Base-by-base conservation (phyloP, 1,140 invertebrate species). In the Proctacanthus coquilletti region DNA sequence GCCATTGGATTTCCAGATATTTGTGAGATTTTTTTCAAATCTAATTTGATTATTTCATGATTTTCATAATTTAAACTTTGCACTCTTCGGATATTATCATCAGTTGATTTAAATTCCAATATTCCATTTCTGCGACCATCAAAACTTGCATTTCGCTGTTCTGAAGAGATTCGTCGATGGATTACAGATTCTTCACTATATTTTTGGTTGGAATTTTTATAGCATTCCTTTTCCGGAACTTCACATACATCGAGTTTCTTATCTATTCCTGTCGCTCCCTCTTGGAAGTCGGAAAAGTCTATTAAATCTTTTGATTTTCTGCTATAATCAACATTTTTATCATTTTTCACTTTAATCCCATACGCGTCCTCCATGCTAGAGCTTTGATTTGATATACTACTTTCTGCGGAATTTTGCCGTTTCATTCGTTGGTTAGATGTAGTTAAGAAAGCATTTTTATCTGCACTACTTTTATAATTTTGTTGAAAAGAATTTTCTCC, bases 21-120 rank as follows among this genome's bases (percentile, higher is more conserved):
- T n/a, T n/a, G n/a, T n/a, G n/a, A n/a, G n/a, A n/a, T n/a, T n/a
- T n/a, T n/a, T n/a, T n/a, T n/a, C n/a, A n/a, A n/a, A n/a, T n/a
- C n/a, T n/a, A n/a, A n/a, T n/a, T n/a, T 41, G 45, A 60, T 57
- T 2, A 60, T 56, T 39, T 59, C 56, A 18, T 60, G 56, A 18
- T 60, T 60, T 42, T 59, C 56, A 32, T 60, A 60, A 41, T 57
- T 57, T 3, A 60, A 27, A 34, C 56, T 59, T 43, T 59, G 54
- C 31, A 54, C 52, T 3, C 52, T 46, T 0, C 56, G 46, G 27
- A 17, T 36, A 2, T 4, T n/a, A 23, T 39, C 13, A 23, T 25
- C 13, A 36, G 5, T 39, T 4, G 21, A 18, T 18, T 37, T 48
- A 18, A 45, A 43, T 6, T 48, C 54, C 33, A 57, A 42, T 4